Evolutionary conservation across 2,113 vertebrate genomes (phyloP), one percentile per base, ranked within the genome.

Genomic region (Sylvicapra grimmia): DNA sequence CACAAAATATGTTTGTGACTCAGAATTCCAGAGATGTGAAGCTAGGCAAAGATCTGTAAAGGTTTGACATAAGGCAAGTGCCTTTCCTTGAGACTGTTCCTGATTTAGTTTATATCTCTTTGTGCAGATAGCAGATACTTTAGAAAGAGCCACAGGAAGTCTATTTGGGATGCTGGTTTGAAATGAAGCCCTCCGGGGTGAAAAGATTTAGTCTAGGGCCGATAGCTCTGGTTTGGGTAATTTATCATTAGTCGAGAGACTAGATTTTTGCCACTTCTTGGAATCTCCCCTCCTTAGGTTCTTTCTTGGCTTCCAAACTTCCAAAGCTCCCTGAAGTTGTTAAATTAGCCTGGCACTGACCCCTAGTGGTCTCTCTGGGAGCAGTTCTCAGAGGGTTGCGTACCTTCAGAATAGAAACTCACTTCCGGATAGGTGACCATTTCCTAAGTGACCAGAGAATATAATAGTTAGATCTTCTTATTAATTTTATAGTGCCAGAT

Each of bases 351-450:
- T 97, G 97, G 96, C 93, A 98, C 96, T 98, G 98, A 98, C 98
- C 98, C 96, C 98, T 98, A 98, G 98, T 98, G 98, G 98, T 92
- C 92, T 98, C 88, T 53, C 25, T 85, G 86, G 96, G 83, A 97
- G 96, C 90, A 25, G 86, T 89, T 95, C 68, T 96, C 77, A 79
- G 29, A 94, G 95, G 87, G 90, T 54, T 88, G 27, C 4, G 40
- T 29, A n/a, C 68, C 33, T 86, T 77, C 8, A 33, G 47, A 63
- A 77, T 15, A 65, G 61, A 94, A 90, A 65, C 59, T n/a, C 23
- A 4, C 14, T 84, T 72, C 13, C 13, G 25, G 4, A 4, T 27
- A 59, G 63, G 51, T 49, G 83, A 95, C 89, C 31, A 2, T 90
- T 84, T 83, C 58, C 0, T 54, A 33, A 86, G 18, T 31, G 79